phyloP scores from a whole-genome alignment of 2,797 vertebrate genomes.

The Saxicola maurus region DNA sequence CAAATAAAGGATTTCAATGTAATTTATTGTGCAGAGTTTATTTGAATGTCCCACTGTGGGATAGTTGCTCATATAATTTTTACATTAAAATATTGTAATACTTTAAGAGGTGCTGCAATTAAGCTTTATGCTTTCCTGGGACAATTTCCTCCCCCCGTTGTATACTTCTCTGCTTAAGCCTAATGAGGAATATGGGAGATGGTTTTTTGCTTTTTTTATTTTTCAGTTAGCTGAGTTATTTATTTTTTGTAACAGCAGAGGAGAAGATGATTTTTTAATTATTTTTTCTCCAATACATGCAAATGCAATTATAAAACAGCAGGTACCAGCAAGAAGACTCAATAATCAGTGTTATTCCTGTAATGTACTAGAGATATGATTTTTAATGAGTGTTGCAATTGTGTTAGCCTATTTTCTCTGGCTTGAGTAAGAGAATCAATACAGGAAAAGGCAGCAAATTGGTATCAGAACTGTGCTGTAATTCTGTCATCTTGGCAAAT shows the following conservation, averaged over 20 bases:
- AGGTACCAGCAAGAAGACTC: neutral
- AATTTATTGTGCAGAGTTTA: neutral
- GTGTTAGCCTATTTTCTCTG: neutral
- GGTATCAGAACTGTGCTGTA: neutral
- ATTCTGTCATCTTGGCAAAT: neutral
- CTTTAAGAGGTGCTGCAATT: neutral
- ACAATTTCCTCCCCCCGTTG: accelerated
- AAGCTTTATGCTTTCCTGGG: neutral
- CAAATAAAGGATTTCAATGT: neutral
- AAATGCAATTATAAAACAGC: neutral
- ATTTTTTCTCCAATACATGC: neutral
- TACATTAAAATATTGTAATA: neutral
- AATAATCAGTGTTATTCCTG: neutral
- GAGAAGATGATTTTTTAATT: neutral
- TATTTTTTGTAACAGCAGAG: neutral
- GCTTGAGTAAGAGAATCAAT: neutral
- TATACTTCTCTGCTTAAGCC: neutral
- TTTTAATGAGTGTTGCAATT: neutral
- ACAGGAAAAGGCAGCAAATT: neutral
- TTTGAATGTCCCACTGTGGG: neutral
- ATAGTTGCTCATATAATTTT: neutral
- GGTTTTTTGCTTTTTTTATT: neutral
- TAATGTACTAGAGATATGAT: neutral
- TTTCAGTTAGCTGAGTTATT: neutral
- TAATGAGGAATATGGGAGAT: neutral